A percentile compares a stretch with the other conserved stretches of the same genome.
These are phyloP conservation scores for Habropoda laboriosa DNA, from an alignment of 1,140 invertebrate genomes.

Conservation along the genomic window DNA sequence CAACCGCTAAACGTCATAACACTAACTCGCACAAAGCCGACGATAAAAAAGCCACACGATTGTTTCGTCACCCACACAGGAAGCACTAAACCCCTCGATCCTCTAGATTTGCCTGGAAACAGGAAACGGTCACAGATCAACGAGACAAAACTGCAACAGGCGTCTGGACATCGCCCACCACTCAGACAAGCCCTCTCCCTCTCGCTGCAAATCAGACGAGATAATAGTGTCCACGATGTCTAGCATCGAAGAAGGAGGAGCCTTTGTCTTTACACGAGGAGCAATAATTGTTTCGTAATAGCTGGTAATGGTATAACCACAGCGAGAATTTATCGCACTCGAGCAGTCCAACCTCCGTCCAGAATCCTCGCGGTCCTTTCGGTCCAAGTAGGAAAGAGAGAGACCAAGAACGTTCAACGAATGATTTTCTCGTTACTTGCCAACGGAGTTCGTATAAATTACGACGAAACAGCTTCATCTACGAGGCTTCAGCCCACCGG, in stretches of 20 bases:
- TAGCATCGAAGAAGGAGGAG: background rate
- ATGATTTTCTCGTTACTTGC: slow-evolving; percentile 63
- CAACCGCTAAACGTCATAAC: background rate
- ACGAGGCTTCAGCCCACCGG: slow-evolving; percentile 17
- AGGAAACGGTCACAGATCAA: background rate
- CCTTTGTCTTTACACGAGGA: slow-evolving; percentile 60
- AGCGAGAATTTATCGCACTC: slow-evolving; percentile 58
- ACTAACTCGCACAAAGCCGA: background rate
- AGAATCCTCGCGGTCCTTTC: slow-evolving; percentile 58
- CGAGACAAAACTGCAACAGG: background rate
- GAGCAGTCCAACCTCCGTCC: slow-evolving; percentile 40
- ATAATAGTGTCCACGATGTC: slow-evolving; percentile 40
- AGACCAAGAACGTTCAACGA: slow-evolving; percentile 49
- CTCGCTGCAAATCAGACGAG: slow-evolving; percentile 47
- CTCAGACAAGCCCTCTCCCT: too few species aligned
- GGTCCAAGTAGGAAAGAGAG: slow-evolving; percentile 34
- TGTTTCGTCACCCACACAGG: background rate
- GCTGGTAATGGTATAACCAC: slow-evolving; percentile 35
- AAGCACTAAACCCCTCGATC: background rate
- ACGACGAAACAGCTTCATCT: slow-evolving; percentile 56
- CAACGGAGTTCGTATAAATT: slow-evolving; percentile 53
- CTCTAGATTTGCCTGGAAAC: background rate
- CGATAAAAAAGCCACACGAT: background rate
- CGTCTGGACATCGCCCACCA: slow-evolving; percentile 37
- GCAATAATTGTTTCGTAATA: slow-evolving; percentile 65